phyloP scores from a whole-genome alignment of 1,140 invertebrate genomes.

The Drosophila rufa region DNA sequence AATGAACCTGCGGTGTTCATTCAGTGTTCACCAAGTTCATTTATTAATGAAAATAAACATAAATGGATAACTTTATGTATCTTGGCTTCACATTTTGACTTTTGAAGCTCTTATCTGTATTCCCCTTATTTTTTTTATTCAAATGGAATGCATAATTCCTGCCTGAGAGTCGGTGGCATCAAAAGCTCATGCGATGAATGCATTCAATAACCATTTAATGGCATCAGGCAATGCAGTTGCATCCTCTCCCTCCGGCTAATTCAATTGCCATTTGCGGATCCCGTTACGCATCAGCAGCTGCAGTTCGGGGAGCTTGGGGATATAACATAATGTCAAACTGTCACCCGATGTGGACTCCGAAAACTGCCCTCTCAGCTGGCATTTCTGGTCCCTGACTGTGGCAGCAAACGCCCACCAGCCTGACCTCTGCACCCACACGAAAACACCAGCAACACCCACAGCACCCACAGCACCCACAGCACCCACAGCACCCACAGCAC shows the following conservation, averaged over 20 bases:
- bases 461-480: slow-evolving; percentile 19
- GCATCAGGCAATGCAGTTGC: not conserved
- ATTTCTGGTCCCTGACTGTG: slow-evolving; percentile 13
- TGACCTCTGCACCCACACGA: slow-evolving; percentile 50
- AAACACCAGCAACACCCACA: slow-evolving; percentile 7
- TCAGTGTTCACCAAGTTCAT: no score
- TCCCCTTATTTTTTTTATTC: not conserved
- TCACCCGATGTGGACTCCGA: slow-evolving; percentile 3
- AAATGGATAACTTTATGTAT: no score
- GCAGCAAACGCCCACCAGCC: slow-evolving; percentile 16
- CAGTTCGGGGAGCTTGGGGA: not conserved
- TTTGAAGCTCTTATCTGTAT: no score
- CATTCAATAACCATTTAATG: not conserved
- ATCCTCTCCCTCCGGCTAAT: slow-evolving; percentile 7
- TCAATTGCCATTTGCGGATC: slow-evolving; percentile 13
- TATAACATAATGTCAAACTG: slow-evolving; percentile 30
- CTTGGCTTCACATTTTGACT: no score
- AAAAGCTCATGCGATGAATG: not conserved
- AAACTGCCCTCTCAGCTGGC: slow-evolving; percentile 16
- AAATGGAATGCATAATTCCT: not conserved
- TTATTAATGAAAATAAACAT: no score
- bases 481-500: slow-evolving; percentile 18
- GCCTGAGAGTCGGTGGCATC: no score
- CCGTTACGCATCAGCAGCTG: slow-evolving; percentile 4
- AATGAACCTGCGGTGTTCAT: no score